These are phyloP conservation scores for Lepisosteus osseus DNA, from an alignment of 2,113 vertebrate genomes.

Conservation along the genomic window DNA sequence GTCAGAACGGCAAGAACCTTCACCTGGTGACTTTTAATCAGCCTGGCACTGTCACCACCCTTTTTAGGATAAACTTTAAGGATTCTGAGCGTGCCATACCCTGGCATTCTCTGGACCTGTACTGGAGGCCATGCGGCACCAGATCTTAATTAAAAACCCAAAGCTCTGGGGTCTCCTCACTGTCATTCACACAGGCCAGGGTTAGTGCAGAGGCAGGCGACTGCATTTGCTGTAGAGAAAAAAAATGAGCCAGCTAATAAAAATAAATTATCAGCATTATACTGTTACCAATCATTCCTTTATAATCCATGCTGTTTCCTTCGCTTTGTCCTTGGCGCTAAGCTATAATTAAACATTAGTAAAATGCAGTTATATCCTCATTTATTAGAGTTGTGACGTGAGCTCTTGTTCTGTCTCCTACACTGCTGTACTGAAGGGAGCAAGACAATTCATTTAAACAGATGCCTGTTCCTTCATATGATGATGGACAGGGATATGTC, in stretches of 20 bases:
- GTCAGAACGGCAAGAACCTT: constrained; percentile 29
- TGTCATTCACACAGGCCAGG: constrained; percentile 30
- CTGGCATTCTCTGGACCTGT: constrained; percentile 28
- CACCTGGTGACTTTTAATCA: constrained; percentile 39
- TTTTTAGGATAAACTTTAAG: not conserved
- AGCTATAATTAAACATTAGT: constrained; percentile 38
- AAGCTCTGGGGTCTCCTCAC: constrained; percentile 27
- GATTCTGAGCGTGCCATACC: constrained; percentile 10
- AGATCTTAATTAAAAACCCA: constrained; percentile 45
- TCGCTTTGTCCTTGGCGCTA: constrained; percentile 32
- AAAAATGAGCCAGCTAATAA: constrained; percentile 19
- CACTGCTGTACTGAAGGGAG: constrained; percentile 17
- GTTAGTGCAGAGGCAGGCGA: constrained; percentile 29
- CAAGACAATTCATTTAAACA: constrained; percentile 16
- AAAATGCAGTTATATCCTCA: constrained; percentile 32
- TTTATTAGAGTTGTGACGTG: constrained; percentile 25
- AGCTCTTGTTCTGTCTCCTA: constrained; percentile 3
- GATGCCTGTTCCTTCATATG: constrained; percentile 9
- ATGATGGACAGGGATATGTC: constrained; percentile 6
- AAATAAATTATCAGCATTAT: constrained; percentile 38
- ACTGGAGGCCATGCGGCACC: constrained; percentile 30
- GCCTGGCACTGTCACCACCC: constrained; percentile 25
- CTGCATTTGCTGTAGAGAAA: not conserved
- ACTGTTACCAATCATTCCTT: constrained; percentile 29
- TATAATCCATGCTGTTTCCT: constrained; percentile 25